Evolutionary conservation across 2,797 vertebrate genomes (phyloP).

Genomic region (Luscinia luscinia): DNA sequence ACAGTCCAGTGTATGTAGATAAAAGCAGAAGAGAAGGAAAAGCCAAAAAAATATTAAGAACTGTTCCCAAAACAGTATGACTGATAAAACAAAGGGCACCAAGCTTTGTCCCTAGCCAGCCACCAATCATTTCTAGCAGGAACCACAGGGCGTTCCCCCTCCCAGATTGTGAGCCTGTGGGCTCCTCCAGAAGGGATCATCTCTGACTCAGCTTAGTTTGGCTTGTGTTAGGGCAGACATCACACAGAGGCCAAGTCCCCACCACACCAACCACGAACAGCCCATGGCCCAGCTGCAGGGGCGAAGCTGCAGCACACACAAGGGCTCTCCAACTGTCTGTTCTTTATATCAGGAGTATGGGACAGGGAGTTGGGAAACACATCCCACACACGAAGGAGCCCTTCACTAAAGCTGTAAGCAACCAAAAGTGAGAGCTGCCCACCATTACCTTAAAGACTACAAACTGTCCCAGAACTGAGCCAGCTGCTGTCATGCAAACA

Average conservation of each 20-base stretch:
- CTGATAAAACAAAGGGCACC: background rate
- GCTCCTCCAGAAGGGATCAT: background rate
- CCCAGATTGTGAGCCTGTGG: background rate
- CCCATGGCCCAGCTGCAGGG: background rate
- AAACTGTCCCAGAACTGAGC: background rate
- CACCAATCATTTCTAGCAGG: background rate
- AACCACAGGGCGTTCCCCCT: background rate
- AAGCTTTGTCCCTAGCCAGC: background rate
- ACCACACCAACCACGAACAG: background rate
- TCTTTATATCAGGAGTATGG: background rate
- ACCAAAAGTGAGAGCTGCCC: background rate
- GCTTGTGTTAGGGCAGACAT: too few relatives aligned
- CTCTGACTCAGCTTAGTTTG: background rate
- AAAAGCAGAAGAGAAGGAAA: background rate
- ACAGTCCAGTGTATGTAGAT: background rate
- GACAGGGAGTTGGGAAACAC: background rate
- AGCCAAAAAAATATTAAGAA: background rate
- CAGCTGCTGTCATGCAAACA: background rate
- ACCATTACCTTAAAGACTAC: fast-evolving
- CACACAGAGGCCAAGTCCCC: too few relatives aligned
- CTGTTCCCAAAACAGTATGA: background rate
- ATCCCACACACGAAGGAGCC: background rate
- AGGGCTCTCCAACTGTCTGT: background rate
- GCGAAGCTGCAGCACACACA: background rate
- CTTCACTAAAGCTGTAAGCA: background rate